Conservation (phyloP, 2,888 invertebrate species). For the Brachyptera putata region DNA sequence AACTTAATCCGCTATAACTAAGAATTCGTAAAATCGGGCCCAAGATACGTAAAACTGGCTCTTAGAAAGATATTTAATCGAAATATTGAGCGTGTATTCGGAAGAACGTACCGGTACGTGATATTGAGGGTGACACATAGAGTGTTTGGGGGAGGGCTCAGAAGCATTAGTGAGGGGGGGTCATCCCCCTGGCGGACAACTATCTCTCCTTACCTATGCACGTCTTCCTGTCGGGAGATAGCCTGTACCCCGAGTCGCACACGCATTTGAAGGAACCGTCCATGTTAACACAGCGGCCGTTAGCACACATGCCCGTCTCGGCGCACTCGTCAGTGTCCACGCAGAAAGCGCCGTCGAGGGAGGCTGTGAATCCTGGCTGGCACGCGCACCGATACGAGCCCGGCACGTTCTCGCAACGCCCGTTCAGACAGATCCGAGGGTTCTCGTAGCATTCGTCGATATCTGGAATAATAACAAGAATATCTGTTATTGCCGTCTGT, state of each 20-base stretch:
- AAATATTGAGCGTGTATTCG: too few relatives aligned
- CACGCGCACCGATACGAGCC: conserved; percentile 79
- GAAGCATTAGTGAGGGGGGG: too few relatives aligned
- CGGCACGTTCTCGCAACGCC: conserved; percentile 72
- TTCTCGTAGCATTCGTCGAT: conserved; percentile 66
- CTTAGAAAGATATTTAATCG: too few relatives aligned
- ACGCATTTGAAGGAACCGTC: conserved; percentile 65
- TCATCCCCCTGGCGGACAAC: too few relatives aligned
- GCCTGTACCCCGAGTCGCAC: conserved; percentile 61
- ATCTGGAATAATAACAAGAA: too few relatives aligned
- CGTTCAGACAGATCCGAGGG: conserved; percentile 71
- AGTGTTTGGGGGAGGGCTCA: too few relatives aligned
- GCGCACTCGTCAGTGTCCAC: conserved; percentile 59
- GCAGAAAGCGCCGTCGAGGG: conserved; percentile 63
- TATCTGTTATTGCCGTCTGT: too few relatives aligned
- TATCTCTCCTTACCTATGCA: conserved; percentile 54
- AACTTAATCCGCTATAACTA: too few relatives aligned
- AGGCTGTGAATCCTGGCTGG: conserved; percentile 70
- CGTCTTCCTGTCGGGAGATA: conserved; percentile 58
- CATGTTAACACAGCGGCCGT: conserved; percentile 66
- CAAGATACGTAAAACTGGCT: too few relatives aligned
- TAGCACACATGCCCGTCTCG: conserved; percentile 47
- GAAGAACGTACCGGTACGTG: too few relatives aligned
- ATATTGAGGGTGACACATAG: too few relatives aligned
- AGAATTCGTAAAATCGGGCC: too few relatives aligned